Evolutionary conservation across 2,888 invertebrate genomes (phyloP), one percentile per base, ranked within the genome.

Genomic region (Tridacna crocea): DNA sequence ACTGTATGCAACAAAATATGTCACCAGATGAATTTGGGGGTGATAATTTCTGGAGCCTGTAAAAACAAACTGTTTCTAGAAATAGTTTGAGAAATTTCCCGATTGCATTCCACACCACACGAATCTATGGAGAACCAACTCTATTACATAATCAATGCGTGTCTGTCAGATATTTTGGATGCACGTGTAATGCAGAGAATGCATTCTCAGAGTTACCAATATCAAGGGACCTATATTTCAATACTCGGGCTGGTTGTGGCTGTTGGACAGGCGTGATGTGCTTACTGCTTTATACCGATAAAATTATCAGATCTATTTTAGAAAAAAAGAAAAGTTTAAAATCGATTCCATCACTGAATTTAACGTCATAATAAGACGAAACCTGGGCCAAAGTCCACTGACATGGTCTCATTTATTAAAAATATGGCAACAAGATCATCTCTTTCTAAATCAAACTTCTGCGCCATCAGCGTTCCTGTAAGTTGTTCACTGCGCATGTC

Each of bases 131-230:
- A 65, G 70, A 22, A 60, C 51, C 60, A 63, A 27, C 72, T 75
- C 65, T 73, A 80, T 80, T 77, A 77, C 77, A 80, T 80, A 80
- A 80, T 80, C 80, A 74, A 80, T 80, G 73, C 66, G 72, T 66
- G 66, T 68, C 65, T 72, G 78, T 73, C 65, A 65, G 88, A 85
- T 24, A 70, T 36, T 70, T 70, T 60, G 68, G 60, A 76, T 60
- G 72, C 77, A 77, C 77, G 77, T 76, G 80, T 73, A 36, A 77
- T 55, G 63, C 75, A 72, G 51, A 51, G 51, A 70, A 70, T 70
- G 70, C 70, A 48, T 51, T 27, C 70, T n/a, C 11, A 51, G 36
- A 6, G 27, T 36, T 70, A 47, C 51, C 70, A 70, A 70, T 70
- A 70, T n/a, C 70, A 70, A 51, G 10, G 51, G 51, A 24, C 70